Evolutionary conservation across 2,797 vertebrate genomes (phyloP), one percentile per base, ranked within the genome.

Genomic region (Esox lucius): DNA sequence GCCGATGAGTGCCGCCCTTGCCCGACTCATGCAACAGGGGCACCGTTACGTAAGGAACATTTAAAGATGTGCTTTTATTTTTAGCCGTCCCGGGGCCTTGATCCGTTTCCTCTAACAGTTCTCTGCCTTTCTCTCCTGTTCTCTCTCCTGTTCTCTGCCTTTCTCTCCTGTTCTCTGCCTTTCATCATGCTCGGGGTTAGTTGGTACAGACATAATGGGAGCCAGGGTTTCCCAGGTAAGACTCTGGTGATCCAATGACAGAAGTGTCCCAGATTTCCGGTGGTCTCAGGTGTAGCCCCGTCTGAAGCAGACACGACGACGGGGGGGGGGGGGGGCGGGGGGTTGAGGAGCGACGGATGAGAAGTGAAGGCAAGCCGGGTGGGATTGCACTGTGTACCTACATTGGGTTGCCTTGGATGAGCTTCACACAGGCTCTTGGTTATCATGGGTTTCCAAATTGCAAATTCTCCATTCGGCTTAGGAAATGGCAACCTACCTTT

Each of bases 231-330:
- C 39, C 56, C 56, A 24, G 56, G 16, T 49, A 13, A 33, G 75
- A 86, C 87, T 85, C 83, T 87, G 86, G 83, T 90, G 87, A 91
- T 87, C 85, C 86, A 72, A 72, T 88, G 90, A 88, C 89, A 86
- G 83, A 84, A 84, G 80, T 85, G 85, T 81, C 79, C 79, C 73
- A 4, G 61, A 87, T 83, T 83, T 79, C 84, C 83, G 78, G 39
- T 81, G 87, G 84, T 89, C 89, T 85, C 91, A 88, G 90, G 90
- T 91, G 89, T 87, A 80, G 87, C 46, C 77, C 68, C 80, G 88
- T 89, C 87, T 90, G 84, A 84, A 88, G 89, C 84, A 87, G 78
- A 85, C 79, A 26, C 85, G 28, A 31, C 1, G 28, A 86, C 75
- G 67, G 76, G 76, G 80, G 86, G 53, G 46, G 17, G 85, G 83